Evolutionary conservation across 2,888 invertebrate species (phyloP).

Genomic region (Acanthopleura granulata): DNA sequence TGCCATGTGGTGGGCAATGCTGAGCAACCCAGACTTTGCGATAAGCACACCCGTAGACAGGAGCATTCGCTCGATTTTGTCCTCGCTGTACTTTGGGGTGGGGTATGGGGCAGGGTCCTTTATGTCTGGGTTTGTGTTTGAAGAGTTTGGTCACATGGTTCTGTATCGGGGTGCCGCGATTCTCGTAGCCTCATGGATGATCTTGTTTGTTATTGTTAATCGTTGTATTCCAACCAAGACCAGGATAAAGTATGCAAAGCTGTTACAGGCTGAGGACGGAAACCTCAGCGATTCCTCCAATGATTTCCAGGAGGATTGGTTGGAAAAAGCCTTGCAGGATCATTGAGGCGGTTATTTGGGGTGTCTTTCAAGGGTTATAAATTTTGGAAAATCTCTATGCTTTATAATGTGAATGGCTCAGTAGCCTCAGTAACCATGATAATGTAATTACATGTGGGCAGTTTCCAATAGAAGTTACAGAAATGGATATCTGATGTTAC

Average conservation of each 20-base stretch:
- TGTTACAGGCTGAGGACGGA: slow-evolving; percentile 48
- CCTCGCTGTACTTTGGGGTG: slow-evolving; percentile 59
- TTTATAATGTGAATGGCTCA: too few species aligned
- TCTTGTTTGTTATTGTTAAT: slow-evolving; percentile 47
- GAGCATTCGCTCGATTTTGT: slow-evolving; percentile 57
- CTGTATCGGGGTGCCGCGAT: slow-evolving; percentile 55
- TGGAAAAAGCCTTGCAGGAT: slow-evolving; percentile 60
- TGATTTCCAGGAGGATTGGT: slow-evolving; percentile 58
- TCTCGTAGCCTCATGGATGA: slow-evolving; percentile 46
- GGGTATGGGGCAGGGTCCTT: slow-evolving; percentile 59
- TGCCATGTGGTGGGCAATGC: slow-evolving; percentile 59
- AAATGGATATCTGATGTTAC: too few species aligned
- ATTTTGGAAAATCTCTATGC: too few species aligned
- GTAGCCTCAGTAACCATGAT: too few species aligned
- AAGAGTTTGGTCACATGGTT: slow-evolving; percentile 46
- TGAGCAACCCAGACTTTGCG: slow-evolving; percentile 55
- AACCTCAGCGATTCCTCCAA: slow-evolving; percentile 34
- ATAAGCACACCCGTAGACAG: slow-evolving; percentile 56
- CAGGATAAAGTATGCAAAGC: slow-evolving; percentile 52
- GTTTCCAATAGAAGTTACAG: too few species aligned
- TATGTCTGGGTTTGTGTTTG: slow-evolving; percentile 56
- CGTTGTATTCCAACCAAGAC: slow-evolving; percentile 50
- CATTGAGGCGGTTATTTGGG: neutral
- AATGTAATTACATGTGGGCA: too few species aligned
- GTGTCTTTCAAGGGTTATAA: too few species aligned